Conservation (phyloP, 2,797 vertebrate species). For the Hozukius guyotensis region DNA sequence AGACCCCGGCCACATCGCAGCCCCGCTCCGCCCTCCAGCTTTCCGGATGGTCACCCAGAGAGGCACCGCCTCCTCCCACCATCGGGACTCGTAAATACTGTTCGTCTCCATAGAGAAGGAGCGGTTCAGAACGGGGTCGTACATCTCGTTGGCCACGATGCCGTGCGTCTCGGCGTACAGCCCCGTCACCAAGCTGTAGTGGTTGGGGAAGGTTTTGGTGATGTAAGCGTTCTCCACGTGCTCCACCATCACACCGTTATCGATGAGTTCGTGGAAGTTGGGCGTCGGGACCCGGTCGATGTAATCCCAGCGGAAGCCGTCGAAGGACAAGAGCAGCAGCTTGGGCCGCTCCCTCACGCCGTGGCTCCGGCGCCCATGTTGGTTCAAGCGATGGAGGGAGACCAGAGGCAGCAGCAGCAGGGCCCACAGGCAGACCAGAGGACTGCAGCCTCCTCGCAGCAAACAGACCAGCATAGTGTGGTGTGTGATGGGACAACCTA, state of each 20-base stretch:
- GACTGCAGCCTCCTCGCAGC: constrained; percentile 50
- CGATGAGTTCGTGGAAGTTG: constrained; percentile 84
- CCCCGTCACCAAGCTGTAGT: constrained; percentile 93
- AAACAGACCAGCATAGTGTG: constrained; percentile 47
- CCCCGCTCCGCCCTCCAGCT: constrained; percentile 86
- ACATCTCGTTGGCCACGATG: constrained; percentile 93
- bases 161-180: constrained; percentile 91
- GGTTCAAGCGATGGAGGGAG: constrained; percentile 54
- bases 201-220: constrained; percentile 93
- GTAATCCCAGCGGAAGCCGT: constrained; percentile 96
- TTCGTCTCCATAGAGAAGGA: constrained; percentile 90
- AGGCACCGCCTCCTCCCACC: constrained; percentile 92
- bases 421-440: constrained; percentile 65
- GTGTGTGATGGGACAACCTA: constrained; percentile 18
- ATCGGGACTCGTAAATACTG: constrained; percentile 84
- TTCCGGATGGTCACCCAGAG: constrained; percentile 92
- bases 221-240: constrained; percentile 89
- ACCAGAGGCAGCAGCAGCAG: constrained; percentile 65
- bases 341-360: constrained; percentile 65
- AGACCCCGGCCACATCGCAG: constrained; percentile 94
- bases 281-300: constrained; percentile 87
- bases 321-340: constrained; percentile 91
- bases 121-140: constrained; percentile 85
- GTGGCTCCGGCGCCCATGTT: neutral
- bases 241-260: constrained; percentile 86